Evolutionary conservation across 2,888 invertebrate genomes (phyloP).

Genomic region (Philhelius pedissequus): DNA sequence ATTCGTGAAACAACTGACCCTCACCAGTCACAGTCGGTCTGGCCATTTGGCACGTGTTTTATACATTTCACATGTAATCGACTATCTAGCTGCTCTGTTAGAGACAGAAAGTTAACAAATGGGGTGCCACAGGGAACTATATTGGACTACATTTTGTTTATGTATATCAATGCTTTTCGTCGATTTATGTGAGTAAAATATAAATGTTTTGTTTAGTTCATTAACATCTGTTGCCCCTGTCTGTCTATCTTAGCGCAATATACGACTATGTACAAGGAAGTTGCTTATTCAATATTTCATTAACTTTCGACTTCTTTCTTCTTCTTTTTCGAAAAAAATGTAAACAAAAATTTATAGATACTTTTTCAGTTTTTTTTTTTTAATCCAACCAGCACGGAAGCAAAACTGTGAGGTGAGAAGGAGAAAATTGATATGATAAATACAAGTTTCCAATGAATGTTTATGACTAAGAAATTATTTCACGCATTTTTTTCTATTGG

Average conservation of each 20-base stretch:
- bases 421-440: constrained; percentile 19
- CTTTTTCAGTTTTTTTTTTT: background rate
- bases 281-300: constrained; percentile 31
- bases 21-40: constrained; percentile 7
- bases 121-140: constrained; percentile 59
- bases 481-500: constrained; percentile 17
- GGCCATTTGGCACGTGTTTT: constrained; percentile 54
- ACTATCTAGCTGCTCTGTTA: background rate
- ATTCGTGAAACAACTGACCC: constrained; percentile 65
- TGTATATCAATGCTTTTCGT: constrained; percentile 41
- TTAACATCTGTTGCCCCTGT: constrained; percentile 47
- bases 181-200: constrained; percentile 22
- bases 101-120: constrained; percentile 15
- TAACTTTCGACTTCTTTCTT: constrained; percentile 44
- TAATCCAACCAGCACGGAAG: background rate
- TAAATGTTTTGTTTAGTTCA: constrained; percentile 48
- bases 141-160: constrained; percentile 55
- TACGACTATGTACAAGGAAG: background rate
- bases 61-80: constrained; percentile 27
- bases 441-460: constrained; percentile 6
- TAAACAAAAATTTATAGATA: constrained; percentile 58
- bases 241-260: background rate
- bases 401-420: constrained; percentile 1
- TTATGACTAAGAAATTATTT: background rate
- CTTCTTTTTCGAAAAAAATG: constrained; percentile 11